Evolutionary conservation across 2,797 vertebrate genomes (phyloP), one percentile per base, ranked within the genome.

Genomic region (Aulostomus chinensis): DNA sequence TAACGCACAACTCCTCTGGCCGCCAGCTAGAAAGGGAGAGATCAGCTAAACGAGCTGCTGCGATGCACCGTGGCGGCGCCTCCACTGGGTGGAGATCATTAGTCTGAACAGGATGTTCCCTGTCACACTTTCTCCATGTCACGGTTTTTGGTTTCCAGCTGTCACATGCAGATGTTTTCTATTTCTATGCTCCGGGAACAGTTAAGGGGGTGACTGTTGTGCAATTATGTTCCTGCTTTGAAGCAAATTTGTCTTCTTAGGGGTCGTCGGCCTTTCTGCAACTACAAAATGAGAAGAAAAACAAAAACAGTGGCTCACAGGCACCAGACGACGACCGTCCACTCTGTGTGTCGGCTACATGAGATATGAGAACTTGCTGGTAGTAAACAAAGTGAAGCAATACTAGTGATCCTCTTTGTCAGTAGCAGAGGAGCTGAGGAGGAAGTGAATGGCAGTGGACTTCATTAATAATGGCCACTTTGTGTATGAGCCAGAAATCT

Each of bases 401-500:
- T 46, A 36, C 20, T 9, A 26, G 29, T 21, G 25, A 54, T 39
- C 16, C 3, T 69, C 46, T 21, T 62, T 49, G 28, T 68, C 43
- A 42, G 53, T 41, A 22, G 33, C 26, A 15, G 42, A 49, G 38
- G 48, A 64, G 40, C 43, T 7, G 18, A 22, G 65, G 54, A 66
- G 64, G 52, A 68, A 68, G 57, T 68, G 53, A 73, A 59, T 50
- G 49, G 32, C 8, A 15, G 0, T 12, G 32, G 53, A 50, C 76
- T 78, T 83, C 61, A 80, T 86, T 83, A 76, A 81, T 82, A 73
- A 83, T 60, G 74, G 55, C 54, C 56, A 14, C 45, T 62, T 73
- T 84, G 70, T 82, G 43, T 58, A 20, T 29, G 68, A 77, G 86
- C 84, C 85, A 87, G 68, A 71, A 64, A 77, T 69, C 86, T 86